Conservation (phyloP, 2,797 vertebrate species). For the Miichthys miiuy region DNA sequence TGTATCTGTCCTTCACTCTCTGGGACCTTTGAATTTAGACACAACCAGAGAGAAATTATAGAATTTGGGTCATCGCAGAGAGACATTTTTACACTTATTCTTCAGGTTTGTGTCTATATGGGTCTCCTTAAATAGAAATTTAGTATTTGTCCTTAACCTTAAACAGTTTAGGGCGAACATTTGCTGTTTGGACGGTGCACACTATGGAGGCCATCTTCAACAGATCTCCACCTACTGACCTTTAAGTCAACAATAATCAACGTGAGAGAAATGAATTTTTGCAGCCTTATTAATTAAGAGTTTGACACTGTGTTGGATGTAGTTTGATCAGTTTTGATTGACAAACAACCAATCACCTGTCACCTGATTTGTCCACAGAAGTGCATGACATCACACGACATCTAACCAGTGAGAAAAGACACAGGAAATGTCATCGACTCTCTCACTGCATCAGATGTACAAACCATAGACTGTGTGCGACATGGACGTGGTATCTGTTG, state of each 20-base stretch:
- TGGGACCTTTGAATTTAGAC: constrained; percentile 16
- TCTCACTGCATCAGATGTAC: too few species aligned
- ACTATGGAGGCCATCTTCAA: background rate
- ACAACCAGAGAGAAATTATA: background rate
- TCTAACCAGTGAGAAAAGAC: background rate
- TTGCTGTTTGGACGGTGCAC: background rate
- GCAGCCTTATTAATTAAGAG: too few species aligned
- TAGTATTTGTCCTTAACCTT: constrained; percentile 4
- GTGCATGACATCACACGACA: background rate
- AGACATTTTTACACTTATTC: constrained; percentile 1
- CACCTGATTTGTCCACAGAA: background rate
- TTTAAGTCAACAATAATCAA: too few species aligned
- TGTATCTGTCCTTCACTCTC: constrained; percentile 28
- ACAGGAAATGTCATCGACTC: too few species aligned
- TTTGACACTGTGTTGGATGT: background rate
- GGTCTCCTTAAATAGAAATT: constrained; percentile 4
- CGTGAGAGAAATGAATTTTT: too few species aligned
- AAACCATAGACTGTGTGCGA: too few species aligned
- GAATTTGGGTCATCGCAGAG: constrained; percentile 4
- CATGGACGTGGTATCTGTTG: too few species aligned
- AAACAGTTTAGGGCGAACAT: background rate
- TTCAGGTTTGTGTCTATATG: background rate
- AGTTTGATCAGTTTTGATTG: background rate
- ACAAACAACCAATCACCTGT: background rate
- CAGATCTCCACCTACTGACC: too few species aligned